Conservation (phyloP, 2,888 invertebrate genomes). For the Tortricodes alternella region DNA sequence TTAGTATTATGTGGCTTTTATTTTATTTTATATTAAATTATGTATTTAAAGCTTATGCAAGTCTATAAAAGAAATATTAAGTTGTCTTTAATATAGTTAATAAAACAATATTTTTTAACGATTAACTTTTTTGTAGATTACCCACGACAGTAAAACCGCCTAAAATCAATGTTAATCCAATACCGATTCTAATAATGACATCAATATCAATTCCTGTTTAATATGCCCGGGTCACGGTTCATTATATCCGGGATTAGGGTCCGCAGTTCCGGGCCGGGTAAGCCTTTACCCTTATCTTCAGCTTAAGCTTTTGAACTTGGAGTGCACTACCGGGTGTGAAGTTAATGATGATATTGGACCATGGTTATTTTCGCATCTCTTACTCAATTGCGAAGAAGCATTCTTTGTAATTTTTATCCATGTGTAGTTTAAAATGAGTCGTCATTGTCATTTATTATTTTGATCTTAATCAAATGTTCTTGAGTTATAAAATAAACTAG, state of each 20-base stretch:
- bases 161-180: neutral
- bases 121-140: neutral
- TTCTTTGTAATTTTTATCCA: too few species aligned
- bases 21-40: too few species aligned
- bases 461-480: too few species aligned
- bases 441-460: too few species aligned
- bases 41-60: too few species aligned
- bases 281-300: conserved; percentile 5
- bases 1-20: too few species aligned
- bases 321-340: neutral
- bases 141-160: neutral
- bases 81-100: too few species aligned
- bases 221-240: conserved; percentile 27
- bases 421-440: neutral
- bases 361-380: neutral
- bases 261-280: conserved; percentile 9
- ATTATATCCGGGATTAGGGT: conserved; percentile 28
- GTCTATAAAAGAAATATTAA: too few species aligned
- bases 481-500: too few species aligned
- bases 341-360: neutral
- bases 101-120: too few species aligned
- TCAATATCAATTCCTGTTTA: conserved; percentile 21
- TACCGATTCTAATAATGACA: conserved; percentile 1
- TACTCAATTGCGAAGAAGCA: too few species aligned
- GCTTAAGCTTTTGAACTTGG: conserved; percentile 19